These are phyloP conservation scores for Pelobates cultripes DNA, from an alignment of 2,797 vertebrate species.

Conservation along the genomic window DNA sequence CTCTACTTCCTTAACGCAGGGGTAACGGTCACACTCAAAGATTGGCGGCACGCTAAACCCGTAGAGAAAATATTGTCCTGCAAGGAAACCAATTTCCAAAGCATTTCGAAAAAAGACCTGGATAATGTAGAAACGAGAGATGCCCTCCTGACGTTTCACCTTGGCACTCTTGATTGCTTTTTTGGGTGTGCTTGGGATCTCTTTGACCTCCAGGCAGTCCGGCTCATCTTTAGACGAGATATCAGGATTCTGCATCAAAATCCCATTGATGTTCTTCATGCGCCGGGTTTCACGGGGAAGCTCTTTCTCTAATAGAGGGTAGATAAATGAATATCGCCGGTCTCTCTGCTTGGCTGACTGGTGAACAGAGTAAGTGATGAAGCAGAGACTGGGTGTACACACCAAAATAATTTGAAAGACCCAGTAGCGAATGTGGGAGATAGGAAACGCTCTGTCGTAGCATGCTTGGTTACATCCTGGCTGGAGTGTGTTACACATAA, in stretches of 20 bases:
- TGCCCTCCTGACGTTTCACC: constrained; percentile 82
- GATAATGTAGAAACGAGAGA: constrained; percentile 88
- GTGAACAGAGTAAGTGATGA: constrained; percentile 88
- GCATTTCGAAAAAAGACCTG: constrained; percentile 90
- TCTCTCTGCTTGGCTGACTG: constrained; percentile 84
- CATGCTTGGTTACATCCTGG: constrained; percentile 91
- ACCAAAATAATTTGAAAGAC: constrained; percentile 88
- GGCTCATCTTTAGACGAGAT: constrained; percentile 75
- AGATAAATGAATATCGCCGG: constrained; percentile 81
- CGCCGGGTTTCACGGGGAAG: constrained; percentile 72
- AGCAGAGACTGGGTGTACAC: constrained; percentile 86
- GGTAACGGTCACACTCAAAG: constrained; percentile 86
- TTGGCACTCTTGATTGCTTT: constrained; percentile 76
- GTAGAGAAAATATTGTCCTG: constrained; percentile 87
- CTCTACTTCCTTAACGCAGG: constrained; percentile 88
- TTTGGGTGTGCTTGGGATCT: constrained; percentile 73
- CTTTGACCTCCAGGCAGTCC: constrained; percentile 78
- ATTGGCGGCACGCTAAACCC: constrained; percentile 86
- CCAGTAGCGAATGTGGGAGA: constrained; percentile 91
- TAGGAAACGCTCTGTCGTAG: constrained; percentile 90
- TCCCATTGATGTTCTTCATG: constrained; percentile 76
- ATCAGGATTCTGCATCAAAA: constrained; percentile 74
- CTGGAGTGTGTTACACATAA: constrained; percentile 91
- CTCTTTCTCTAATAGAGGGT: constrained; percentile 80
- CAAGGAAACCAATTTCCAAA: constrained; percentile 85